Base-by-base conservation (phyloP, 2,797 vertebrate species). In the Propithecus perrieri region DNA sequence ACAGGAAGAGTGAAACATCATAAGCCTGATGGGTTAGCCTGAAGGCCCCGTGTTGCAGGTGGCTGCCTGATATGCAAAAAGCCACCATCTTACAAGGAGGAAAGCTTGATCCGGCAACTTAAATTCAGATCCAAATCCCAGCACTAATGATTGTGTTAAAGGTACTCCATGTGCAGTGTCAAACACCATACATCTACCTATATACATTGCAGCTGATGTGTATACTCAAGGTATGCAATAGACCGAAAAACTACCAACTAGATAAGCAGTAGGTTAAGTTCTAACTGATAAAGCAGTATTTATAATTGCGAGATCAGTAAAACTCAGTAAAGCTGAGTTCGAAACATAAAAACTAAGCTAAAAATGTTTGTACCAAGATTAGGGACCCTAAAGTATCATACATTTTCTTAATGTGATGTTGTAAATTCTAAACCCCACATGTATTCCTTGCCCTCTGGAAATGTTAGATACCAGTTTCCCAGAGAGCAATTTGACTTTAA, bases 401-500 rank as follows among this genome's bases (percentile, higher is more conserved):
- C 4, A 35, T 85, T 89, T 91, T 86, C 53, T 83, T 79, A 86
- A 89, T 33, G 15, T 15, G 33, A 0, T 79, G 6, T 85, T 85
- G 83, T 33, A 89, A n/a, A 63, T 89, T 94, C 69, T 81, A 89
- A 89, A 50, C 24, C 28, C 41, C 41, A 57, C 55, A 67, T 88
- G 15, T 72, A 78, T 81, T 76, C 18, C 63, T 38, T 86, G n/a
- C 18, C 28, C 69, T 90, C 63, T 88, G 50, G 30, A 88, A 83
- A 81, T 94, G 28, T 41, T 87, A 89, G 46, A 14, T 71, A 78
- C 26, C 24, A 75, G 26, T 92, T 85, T 96, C 79, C 55, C 78
- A 33, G 43, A 46, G 38, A 90, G 35, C 59, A 92, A 95, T 95
- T 92, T 95, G 57, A 92, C 65, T 91, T 88, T 85, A 81, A 88